Evolutionary conservation across 2,113 vertebrate genomes (phyloP), one percentile per base, ranked within the genome.

Genomic region (Ciconia maguari): DNA sequence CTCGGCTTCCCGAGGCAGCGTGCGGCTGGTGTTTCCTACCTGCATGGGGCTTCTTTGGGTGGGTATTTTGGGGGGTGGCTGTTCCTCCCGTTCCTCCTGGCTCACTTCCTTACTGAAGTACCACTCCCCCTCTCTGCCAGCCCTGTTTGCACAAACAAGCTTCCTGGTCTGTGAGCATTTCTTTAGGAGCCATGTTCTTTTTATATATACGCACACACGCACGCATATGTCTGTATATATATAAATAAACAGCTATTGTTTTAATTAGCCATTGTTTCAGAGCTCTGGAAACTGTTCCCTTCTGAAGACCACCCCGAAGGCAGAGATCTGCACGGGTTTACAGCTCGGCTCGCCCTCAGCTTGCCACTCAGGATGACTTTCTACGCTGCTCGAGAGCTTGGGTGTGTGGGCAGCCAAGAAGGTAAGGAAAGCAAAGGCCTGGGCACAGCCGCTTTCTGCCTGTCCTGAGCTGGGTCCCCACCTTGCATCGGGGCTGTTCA

Each of bases 191-290:
- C 70, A 36, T 1, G 7, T 44, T 89, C 70, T 75, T 91, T 80
- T 60, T 72, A 68, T 64, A 85, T n/a, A 87, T 49, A 94, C 3
- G 89, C 1, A 88, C 38, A 24, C 1, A 4, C 0, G 0, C 48
- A 36, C 3, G 9, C 13, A 10, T 49, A 26, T 13, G 2, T 93
- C 19, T 49, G 34, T 66, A 29, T 90, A 49, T 76, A 49, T 94
- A 92, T 65, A 95, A 85, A 94, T 77, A 92, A 94, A 93, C 75
- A 91, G 46, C 84, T 86, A 94, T 97, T 95, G 96, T 95, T 97
- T 96, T 93, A 95, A 94, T 85, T 91, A 96, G 55, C 89, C 91
- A 97, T 97, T 96, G 95, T 95, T 95, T 94, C 90, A 93, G 96
- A 91, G 93, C 51, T 91, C 96, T 97, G 93, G 96, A 95, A 95